A percentile compares a stretch with the other conserved stretches of the same genome.
These are phyloP conservation scores for Metaphire vulgaris DNA, from an alignment of 1,140 invertebrate genomes.

Conservation along the genomic window DNA sequence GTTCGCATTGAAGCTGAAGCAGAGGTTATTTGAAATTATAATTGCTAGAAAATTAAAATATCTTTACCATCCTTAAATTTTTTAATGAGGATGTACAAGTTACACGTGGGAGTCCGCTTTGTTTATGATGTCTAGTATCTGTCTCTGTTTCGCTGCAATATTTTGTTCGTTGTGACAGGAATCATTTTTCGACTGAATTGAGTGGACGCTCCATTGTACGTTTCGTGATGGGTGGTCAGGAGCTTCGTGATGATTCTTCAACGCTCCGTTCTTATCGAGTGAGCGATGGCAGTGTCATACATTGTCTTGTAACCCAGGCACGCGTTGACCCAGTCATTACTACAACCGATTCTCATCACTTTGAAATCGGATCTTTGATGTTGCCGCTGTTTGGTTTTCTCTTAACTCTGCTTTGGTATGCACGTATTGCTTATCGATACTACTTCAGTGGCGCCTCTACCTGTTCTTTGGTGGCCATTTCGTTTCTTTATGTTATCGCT, in stretches of 20 bases:
- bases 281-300: constrained; percentile 77
- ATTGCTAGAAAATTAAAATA: too few relatives aligned
- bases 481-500: constrained; percentile 58
- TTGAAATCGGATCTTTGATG: constrained; percentile 46
- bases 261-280: constrained; percentile 72
- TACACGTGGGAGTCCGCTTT: too few relatives aligned
- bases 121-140: too few relatives aligned
- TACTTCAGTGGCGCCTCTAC: constrained; percentile 62
- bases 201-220: constrained; percentile 68
- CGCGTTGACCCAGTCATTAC: constrained; percentile 37
- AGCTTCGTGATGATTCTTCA: constrained; percentile 66
- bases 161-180: too few relatives aligned
- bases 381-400: constrained; percentile 56
- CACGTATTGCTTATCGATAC: constrained; percentile 59
- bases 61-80: too few relatives aligned
- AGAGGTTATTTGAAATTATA: too few relatives aligned
- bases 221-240: constrained; percentile 79
- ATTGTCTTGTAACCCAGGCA: constrained; percentile 63
- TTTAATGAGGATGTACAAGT: too few relatives aligned
- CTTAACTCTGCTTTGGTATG: constrained; percentile 59
- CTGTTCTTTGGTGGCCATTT: constrained; percentile 58
- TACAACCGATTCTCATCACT: constrained; percentile 6
- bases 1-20: too few relatives aligned
- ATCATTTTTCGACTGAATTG: constrained; percentile 73
- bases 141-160: too few relatives aligned